A percentile compares a stretch with the other conserved stretches of the same genome.
Conservation (phyloP, 2,888 invertebrate genomes). For the Hirtodrosophila cameraria region DNA sequence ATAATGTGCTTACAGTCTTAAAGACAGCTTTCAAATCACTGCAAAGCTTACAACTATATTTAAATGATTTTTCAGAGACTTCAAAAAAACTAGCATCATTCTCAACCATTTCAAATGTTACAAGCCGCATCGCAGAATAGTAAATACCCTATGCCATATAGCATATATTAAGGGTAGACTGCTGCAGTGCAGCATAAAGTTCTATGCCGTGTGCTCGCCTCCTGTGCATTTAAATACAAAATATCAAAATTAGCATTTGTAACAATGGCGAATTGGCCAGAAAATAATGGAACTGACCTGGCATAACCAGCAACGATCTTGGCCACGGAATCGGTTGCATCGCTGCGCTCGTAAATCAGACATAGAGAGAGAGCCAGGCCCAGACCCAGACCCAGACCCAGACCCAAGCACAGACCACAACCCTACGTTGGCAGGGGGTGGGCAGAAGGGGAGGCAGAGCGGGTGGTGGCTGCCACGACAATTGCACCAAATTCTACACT, state of each 20-base stretch:
- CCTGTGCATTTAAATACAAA: conserved; percentile 81
- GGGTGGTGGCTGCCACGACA: conserved; percentile 44
- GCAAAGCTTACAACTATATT: too few relatives aligned
- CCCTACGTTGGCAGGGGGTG: not conserved
- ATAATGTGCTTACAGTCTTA: too few relatives aligned
- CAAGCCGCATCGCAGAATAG: not conserved
- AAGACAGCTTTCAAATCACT: too few relatives aligned
- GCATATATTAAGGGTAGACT: conserved; percentile 24
- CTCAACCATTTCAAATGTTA: not conserved
- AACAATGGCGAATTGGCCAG: conserved; percentile 81
- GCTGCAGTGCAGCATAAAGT: conserved; percentile 20
- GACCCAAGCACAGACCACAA: not conserved
- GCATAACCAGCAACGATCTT: conserved; percentile 68
- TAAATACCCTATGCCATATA: not conserved
- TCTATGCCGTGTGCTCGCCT: conserved; percentile 36
- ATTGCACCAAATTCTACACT: conserved; percentile 72
- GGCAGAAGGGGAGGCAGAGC: not conserved
- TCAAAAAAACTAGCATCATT: too few relatives aligned
- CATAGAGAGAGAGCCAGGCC: conserved; percentile 28
- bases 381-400: not conserved
- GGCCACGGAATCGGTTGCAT: conserved; percentile 49
- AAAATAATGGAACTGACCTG: conserved; percentile 81
- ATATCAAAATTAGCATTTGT: conserved; percentile 83
- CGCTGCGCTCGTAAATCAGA: conserved; percentile 69
- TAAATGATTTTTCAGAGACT: too few relatives aligned